Conservation (phyloP, 2,888 invertebrate genomes). For the Cantharis lateralis region DNA sequence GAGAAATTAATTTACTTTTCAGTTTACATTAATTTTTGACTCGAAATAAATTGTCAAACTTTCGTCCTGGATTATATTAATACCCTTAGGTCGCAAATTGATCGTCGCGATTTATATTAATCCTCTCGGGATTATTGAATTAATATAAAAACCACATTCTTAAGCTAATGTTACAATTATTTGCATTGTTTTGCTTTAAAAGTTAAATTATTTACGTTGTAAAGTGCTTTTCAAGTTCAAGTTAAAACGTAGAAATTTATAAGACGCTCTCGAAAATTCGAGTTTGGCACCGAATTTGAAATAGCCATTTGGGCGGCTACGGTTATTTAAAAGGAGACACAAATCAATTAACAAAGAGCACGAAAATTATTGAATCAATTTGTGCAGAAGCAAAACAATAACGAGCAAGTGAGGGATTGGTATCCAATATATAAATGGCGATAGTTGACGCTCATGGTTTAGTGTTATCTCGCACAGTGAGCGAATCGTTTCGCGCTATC, state of each 20-base stretch:
- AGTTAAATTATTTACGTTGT: neutral
- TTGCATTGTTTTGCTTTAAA: neutral
- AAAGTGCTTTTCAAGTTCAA: neutral
- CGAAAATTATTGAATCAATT: neutral
- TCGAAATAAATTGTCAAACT: neutral
- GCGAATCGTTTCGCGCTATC: constrained; percentile 21
- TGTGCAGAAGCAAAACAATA: constrained; percentile 13
- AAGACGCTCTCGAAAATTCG: neutral
- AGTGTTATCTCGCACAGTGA: constrained; percentile 31
- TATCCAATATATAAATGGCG: constrained; percentile 24
- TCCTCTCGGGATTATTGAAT: neutral
- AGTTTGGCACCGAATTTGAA: too few species aligned
- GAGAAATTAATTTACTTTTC: neutral
- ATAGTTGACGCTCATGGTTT: constrained; percentile 13
- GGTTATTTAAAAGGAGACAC: neutral
- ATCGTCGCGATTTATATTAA: neutral
- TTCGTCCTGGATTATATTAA: neutral
- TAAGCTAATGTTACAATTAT: neutral
- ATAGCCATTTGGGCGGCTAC: too few species aligned
- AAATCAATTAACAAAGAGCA: neutral
- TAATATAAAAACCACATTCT: neutral
- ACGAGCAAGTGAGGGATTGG: constrained; percentile 16
- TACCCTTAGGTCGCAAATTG: neutral
- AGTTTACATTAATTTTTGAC: constrained; percentile 4
- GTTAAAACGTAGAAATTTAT: neutral